These are phyloP conservation scores for Corythaeola cristata DNA, from an alignment of 2,113 vertebrate genomes.

Conservation along the genomic window DNA sequence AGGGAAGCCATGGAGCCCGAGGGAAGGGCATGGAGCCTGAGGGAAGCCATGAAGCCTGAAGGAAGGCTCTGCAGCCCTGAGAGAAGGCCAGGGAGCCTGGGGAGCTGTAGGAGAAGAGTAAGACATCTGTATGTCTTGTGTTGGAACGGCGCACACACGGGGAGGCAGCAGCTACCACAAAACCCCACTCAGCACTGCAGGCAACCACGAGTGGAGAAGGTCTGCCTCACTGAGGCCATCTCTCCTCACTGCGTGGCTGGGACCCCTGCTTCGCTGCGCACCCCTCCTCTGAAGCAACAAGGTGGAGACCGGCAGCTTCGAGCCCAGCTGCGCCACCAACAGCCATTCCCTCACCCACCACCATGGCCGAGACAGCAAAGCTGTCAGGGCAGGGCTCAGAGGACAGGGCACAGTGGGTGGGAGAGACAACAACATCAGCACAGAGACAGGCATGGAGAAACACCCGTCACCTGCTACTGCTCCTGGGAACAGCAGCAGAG, in stretches of 20 bases:
- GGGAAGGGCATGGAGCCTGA: background rate
- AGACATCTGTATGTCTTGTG: background rate
- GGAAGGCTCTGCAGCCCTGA: background rate
- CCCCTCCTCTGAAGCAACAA: accelerated
- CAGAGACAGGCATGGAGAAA: background rate
- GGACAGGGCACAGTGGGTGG: too few species aligned
- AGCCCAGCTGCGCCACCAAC: background rate
- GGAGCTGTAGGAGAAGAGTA: background rate
- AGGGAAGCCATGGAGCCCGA: background rate
- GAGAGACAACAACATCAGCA: accelerated
- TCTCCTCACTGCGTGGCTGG: accelerated
- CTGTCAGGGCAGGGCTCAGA: background rate
- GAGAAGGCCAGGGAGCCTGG: too few species aligned
- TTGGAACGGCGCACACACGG: accelerated
- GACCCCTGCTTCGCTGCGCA: background rate
- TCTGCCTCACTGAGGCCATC: background rate
- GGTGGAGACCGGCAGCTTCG: background rate
- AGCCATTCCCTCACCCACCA: background rate
- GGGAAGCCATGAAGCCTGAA: background rate
- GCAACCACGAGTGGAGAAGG: accelerated
- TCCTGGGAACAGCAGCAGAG: background rate
- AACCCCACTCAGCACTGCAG: background rate
- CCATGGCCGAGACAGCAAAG: background rate
- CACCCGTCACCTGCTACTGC: background rate
- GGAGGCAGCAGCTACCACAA: background rate